These are phyloP conservation scores for Idris sp. DNA, from an alignment of 1,140 invertebrate species.

Conservation along the genomic window DNA sequence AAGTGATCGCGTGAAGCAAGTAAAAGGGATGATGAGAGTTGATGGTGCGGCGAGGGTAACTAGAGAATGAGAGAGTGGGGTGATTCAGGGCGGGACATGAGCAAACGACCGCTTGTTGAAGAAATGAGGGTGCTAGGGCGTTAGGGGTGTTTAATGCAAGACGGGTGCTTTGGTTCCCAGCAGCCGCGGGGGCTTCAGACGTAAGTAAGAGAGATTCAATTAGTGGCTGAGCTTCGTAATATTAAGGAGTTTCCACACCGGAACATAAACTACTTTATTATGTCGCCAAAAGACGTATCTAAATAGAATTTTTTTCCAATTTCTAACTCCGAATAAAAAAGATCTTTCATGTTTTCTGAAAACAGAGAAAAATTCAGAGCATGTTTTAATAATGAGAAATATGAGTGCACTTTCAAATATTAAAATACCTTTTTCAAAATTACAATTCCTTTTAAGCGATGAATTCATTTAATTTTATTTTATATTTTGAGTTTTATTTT, in stretches of 20 bases:
- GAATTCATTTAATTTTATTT: no score
- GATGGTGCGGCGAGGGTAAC: conserved; percentile 55
- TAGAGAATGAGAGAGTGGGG: conserved; percentile 30
- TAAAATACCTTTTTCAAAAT: no score
- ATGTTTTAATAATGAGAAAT: no score
- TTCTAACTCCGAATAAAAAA: no score
- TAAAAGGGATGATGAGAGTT: conserved; percentile 48
- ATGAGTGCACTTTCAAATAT: no score
- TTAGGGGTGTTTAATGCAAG: conserved; percentile 77
- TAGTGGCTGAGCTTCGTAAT: conserved; percentile 77
- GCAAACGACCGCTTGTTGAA: conserved; percentile 72
- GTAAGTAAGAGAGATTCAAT: conserved; percentile 78
- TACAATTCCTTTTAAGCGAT: no score
- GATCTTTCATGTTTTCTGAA: no score
- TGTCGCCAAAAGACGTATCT: conserved; percentile 43
- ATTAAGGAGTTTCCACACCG: conserved; percentile 76
- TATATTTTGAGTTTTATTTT: no score
- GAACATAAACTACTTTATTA: conserved; percentile 52
- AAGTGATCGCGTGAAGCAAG: conserved; percentile 46
- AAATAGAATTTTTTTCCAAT: no score
- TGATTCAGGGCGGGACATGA: conserved; percentile 67
- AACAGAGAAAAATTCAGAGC: no score
- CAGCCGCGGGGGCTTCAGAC: conserved; percentile 75
- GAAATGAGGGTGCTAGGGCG: conserved; percentile 75
- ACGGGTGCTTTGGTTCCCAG: conserved; percentile 76